Evolutionary conservation across 2,888 invertebrate species (phyloP).

Genomic region (Lasioglossum pauxillum): DNA sequence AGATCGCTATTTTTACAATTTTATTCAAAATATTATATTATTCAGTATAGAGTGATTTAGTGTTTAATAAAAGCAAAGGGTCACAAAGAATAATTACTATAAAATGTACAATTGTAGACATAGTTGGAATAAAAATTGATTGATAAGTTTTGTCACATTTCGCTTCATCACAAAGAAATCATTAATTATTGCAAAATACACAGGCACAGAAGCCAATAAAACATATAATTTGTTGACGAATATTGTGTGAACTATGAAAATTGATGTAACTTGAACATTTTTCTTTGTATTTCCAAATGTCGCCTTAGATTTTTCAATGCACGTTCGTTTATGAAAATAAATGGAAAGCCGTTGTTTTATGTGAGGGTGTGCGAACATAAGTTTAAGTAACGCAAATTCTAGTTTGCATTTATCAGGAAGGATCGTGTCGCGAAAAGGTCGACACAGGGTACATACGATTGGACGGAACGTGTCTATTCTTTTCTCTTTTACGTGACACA

Average conservation of each 20-base stretch:
- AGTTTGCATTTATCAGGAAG: not conserved
- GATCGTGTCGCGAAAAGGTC: not conserved
- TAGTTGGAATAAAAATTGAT: not conserved
- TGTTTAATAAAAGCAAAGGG: not conserved
- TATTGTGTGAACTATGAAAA: not conserved
- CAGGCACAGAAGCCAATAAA: not conserved
- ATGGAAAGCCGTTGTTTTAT: not conserved
- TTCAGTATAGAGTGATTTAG: not conserved
- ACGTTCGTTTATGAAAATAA: not conserved
- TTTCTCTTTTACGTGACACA: slow-evolving; percentile 2
- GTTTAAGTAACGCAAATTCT: not conserved
- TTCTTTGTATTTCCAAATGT: not conserved
- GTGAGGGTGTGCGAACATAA: not conserved
- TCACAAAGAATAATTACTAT: not conserved
- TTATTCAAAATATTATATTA: no score
- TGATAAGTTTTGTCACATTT: no score
- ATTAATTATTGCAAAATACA: not conserved
- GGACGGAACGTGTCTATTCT: slow-evolving; percentile 7
- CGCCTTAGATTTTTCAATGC: not conserved
- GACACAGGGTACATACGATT: slow-evolving; percentile 1
- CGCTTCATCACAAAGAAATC: not conserved
- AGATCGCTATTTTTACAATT: no score
- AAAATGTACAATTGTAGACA: not conserved
- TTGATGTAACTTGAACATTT: not conserved
- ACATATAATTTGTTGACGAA: not conserved